Evolutionary conservation across 2,113 vertebrate genomes (phyloP).

Genomic region (Amphilophus citrinellus): DNA sequence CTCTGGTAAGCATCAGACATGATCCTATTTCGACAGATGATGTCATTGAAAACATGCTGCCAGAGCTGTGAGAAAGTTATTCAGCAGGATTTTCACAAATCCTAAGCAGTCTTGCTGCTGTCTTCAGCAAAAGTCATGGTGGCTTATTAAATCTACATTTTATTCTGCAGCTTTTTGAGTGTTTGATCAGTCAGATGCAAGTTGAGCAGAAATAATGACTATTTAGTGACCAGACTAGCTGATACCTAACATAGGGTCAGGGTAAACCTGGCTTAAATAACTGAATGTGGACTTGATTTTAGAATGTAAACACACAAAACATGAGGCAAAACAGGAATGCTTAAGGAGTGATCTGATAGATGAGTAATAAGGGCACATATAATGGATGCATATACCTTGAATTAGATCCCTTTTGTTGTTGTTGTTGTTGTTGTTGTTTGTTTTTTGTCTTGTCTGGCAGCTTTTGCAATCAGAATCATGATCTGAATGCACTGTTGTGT

Average conservation of each 20-base stretch:
- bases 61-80: conserved; percentile 37
- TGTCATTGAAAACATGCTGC: conserved; percentile 59
- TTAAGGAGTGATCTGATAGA: neutral
- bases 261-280: neutral
- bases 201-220: neutral
- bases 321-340: neutral
- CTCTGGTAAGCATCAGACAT: conserved; percentile 6
- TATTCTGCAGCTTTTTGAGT: neutral
- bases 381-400: neutral
- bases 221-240: neutral
- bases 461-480: too few relatives aligned
- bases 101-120: neutral
- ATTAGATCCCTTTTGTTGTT: neutral
- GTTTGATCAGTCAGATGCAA: neutral
- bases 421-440: neutral
- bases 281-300: neutral
- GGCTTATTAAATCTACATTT: conserved; percentile 16
- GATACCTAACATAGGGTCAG: neutral
- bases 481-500: too few relatives aligned
- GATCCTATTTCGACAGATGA: conserved; percentile 40
- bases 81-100: conserved; percentile 43
- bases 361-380: neutral
- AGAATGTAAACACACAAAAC: neutral
- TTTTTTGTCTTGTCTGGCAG: too few relatives aligned
- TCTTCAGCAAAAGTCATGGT: neutral